These are phyloP conservation scores for Mycteria americana DNA, from an alignment of 2,797 vertebrate species.

Conservation along the genomic window DNA sequence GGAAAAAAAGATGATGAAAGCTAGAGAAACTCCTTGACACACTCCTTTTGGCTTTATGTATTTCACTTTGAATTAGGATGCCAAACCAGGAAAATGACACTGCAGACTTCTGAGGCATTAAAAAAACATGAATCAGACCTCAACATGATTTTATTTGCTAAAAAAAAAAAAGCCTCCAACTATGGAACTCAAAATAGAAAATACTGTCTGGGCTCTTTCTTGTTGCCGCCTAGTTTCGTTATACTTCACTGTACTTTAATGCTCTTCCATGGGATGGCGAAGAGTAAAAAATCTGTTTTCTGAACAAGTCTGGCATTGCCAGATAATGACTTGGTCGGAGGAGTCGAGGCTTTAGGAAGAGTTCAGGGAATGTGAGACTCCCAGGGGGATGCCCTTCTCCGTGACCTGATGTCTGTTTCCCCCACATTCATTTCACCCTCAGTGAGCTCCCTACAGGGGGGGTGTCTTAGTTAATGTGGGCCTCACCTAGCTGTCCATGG, in stretches of 20 bases:
- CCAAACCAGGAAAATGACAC: slow-evolving; percentile 46
- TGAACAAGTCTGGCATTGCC: neutral
- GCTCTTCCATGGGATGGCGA: neutral
- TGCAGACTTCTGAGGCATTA: slow-evolving; percentile 46
- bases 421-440: neutral
- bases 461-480: neutral
- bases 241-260: neutral
- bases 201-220: neutral
- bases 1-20: slow-evolving; percentile 44
- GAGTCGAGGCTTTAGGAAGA: neutral
- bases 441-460: neutral
- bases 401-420: neutral
- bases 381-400: neutral
- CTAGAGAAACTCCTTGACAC: slow-evolving; percentile 43
- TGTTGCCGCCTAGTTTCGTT: neutral
- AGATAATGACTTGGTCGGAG: neutral
- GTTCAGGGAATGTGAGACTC: neutral
- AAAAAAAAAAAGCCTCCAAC: neutral
- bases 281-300: neutral
- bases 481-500: neutral
- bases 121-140: slow-evolving; percentile 47
- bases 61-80: slow-evolving; percentile 50
- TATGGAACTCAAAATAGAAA: neutral
- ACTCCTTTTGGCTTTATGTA: slow-evolving; percentile 2
- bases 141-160: neutral